Evolutionary conservation across 2,113 vertebrate genomes (phyloP), one percentile per base, ranked within the genome.

Genomic region (Geococcyx californianus): DNA sequence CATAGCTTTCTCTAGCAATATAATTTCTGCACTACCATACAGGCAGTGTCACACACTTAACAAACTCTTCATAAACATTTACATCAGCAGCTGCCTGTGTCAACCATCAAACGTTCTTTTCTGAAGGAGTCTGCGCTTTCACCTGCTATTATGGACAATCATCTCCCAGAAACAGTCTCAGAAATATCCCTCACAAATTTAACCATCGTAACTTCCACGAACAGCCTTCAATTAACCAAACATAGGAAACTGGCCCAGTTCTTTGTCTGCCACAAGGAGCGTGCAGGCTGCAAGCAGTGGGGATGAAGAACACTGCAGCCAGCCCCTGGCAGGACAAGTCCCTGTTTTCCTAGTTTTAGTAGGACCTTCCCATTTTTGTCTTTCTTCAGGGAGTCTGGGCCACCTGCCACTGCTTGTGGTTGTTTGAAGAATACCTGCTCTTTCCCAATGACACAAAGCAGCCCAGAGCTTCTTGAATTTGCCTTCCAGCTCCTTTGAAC

Each of bases 51-150:
- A 81, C 42, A 20, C 9, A 47, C 67, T 91, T 85, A 89, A 68
- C 62, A 72, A 96, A 87, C n/a, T 60, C 94, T 85, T 69, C 81
- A 73, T 23, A 90, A 95, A 94, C 87, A 89, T 91, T 95, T 83
- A 91, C 70, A 78, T 58, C 66, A 78, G 66, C 74, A 93, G 42
- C 91, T 91, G 66, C n/a, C 77, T 82, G 36, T 51, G 77, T 79
- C 60, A 76, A 81, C 82, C 67, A 94, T 75, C 73, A 91, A 94
- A 85, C 33, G 16, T 58, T 89, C 84, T 75, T 91, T 87, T 84
- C 68, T 87, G 73, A 58, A 82, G 74, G 34, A 94, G 66, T 19
- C 77, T 95, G 84, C 62, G 66, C n/a, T 80, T 94, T 59, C 70
- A 79, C 20, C 24, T 77, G 7, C 55, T 60, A 34, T 89, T 72